These are phyloP conservation scores for Iguana delicatissima DNA, from an alignment of 2,797 vertebrate species.

Conservation along the genomic window DNA sequence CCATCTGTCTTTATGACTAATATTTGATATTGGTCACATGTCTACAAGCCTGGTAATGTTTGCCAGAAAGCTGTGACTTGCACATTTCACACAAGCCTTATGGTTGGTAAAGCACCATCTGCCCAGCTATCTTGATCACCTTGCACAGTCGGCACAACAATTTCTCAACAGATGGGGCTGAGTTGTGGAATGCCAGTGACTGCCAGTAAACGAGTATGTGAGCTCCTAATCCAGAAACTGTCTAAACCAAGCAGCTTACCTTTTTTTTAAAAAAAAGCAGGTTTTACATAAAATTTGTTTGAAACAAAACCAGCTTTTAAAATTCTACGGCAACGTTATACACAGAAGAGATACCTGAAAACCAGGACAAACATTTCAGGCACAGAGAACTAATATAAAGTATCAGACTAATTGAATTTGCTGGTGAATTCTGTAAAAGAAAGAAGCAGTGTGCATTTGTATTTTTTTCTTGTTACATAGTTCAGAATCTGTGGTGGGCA, in stretches of 20 bases:
- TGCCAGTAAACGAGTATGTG: neutral
- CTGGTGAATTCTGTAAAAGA: neutral
- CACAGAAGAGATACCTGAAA: constrained; percentile 5
- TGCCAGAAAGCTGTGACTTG: constrained; percentile 18
- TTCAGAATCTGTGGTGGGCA: neutral
- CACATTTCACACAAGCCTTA: constrained; percentile 30
- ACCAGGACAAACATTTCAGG: neutral
- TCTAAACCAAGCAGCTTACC: neutral
- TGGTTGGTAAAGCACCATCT: constrained; percentile 15
- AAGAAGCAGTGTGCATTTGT: neutral
- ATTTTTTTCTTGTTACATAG: neutral
- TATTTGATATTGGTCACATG: constrained; percentile 28
- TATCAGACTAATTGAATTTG: neutral
- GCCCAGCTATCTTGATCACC: neutral
- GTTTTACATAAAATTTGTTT: neutral
- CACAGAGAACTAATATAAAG: neutral
- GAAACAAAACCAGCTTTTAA: constrained; percentile 10
- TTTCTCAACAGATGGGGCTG: constrained; percentile 38
- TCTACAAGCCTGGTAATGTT: constrained; percentile 30
- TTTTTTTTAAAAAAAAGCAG: constrained; percentile 7
- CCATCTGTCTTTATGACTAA: constrained; percentile 6
- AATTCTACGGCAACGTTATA: neutral
- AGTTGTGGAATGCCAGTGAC: constrained; percentile 14
- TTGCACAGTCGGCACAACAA: constrained; percentile 31
- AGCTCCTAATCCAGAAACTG: neutral